Evolutionary conservation across 2,113 vertebrate genomes (phyloP).

Genomic region (Cromileptes altivelis): DNA sequence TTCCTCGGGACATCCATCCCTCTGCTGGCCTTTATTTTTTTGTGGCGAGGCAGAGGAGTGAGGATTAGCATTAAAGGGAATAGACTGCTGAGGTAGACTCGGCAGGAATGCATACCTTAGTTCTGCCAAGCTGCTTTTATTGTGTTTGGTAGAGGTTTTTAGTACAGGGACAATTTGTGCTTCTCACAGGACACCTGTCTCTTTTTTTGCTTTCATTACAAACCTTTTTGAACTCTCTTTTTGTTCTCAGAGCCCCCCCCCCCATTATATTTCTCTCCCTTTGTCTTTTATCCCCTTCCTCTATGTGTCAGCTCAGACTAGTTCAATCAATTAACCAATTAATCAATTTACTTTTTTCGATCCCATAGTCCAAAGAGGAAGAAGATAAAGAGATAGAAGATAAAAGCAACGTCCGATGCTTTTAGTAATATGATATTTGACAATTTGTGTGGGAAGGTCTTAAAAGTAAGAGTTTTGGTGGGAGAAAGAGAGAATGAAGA

Average conservation of each 20-base stretch:
- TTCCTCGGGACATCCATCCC: constrained; percentile 73
- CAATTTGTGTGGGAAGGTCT: constrained; percentile 14
- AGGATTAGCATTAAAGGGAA: constrained; percentile 74
- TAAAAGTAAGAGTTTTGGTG: background rate
- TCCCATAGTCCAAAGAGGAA: constrained; percentile 4
- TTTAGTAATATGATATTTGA: constrained; percentile 49
- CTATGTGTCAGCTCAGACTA: constrained; percentile 32
- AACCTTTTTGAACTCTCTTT: constrained; percentile 42
- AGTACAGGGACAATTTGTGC: constrained; percentile 38
- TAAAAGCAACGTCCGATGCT: constrained; percentile 4
- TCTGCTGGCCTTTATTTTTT: constrained; percentile 61
- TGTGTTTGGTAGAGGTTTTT: constrained; percentile 51
- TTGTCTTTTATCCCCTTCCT: constrained; percentile 27
- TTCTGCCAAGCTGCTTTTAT: constrained; percentile 68
- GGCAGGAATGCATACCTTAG: constrained; percentile 60
- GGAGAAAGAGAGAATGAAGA: background rate
- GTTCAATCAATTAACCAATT: constrained; percentile 48
- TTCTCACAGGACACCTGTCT: constrained; percentile 46
- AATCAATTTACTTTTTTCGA: constrained; percentile 49
- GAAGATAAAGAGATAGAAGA: constrained; percentile 17
- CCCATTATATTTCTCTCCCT: constrained; percentile 24
- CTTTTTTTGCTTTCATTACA: constrained; percentile 37
- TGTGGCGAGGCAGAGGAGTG: constrained; percentile 48
- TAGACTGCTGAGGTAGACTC: constrained; percentile 69
- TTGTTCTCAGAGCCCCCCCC: constrained; percentile 28